Evolutionary conservation across 2,888 invertebrate genomes (phyloP).

Genomic region (Hedya salicella): DNA sequence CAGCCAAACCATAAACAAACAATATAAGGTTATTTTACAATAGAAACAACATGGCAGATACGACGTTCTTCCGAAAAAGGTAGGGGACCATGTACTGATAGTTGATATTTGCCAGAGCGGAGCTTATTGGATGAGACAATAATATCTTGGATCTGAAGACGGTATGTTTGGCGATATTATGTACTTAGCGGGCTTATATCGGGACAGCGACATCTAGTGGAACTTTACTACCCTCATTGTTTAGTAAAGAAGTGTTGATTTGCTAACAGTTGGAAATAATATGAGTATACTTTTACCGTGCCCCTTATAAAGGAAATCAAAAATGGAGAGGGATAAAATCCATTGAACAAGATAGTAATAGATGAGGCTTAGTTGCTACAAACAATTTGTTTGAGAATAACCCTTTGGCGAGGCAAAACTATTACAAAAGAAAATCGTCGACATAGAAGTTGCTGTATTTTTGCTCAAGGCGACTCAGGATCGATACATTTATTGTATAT

Average conservation of each 20-base stretch:
- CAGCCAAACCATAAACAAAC: neutral
- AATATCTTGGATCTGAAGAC: constrained; percentile 30
- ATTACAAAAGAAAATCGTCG: no score
- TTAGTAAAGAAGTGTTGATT: constrained; percentile 14
- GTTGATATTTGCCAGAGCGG: constrained; percentile 27
- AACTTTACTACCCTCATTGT: constrained; percentile 32
- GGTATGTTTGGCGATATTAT: constrained; percentile 17
- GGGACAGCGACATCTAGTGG: constrained; percentile 9
- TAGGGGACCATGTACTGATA: constrained; percentile 6
- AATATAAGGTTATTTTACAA: neutral
- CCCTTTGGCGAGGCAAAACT: no score
- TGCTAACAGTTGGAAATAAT: constrained; percentile 5
- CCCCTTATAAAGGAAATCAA: neutral
- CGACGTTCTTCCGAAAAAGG: neutral
- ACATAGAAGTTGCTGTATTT: no score
- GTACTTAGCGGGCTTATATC: constrained; percentile 19
- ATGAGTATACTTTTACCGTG: neutral
- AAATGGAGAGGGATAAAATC: neutral
- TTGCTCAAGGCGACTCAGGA: no score
- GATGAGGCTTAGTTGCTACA: no score
- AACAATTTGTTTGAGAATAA: no score
- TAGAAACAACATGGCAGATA: neutral
- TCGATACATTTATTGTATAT: no score
- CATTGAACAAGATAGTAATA: no score
- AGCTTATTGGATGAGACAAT: constrained; percentile 38